A percentile compares a stretch with the other conserved stretches of the same genome.
Evolutionary conservation across 53 echinoderm and acorn worm species (phyloP).

Genomic region (Actinopyga echinites): DNA sequence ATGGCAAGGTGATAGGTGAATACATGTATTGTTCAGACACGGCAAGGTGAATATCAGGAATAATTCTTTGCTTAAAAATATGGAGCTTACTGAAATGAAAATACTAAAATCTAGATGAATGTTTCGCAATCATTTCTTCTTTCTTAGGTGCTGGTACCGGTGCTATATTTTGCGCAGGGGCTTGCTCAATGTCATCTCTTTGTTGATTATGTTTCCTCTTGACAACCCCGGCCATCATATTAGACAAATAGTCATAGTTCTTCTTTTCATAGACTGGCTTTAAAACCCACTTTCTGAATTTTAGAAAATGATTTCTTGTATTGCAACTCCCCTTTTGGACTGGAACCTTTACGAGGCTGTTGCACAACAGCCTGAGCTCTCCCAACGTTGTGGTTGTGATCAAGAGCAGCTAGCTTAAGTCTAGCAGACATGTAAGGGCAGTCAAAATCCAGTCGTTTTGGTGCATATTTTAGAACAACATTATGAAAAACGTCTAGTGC

Average conservation of each 20-base stretch:
- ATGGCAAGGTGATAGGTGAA: no score
- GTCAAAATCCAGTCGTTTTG: no score
- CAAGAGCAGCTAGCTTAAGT: no score
- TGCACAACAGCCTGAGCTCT: no score
- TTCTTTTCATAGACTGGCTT: slow-evolving; percentile 19
- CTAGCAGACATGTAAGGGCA: no score
- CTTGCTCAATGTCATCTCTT: not conserved
- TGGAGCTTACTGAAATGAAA: not conserved
- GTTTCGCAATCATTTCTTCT: not conserved
- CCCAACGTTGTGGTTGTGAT: no score
- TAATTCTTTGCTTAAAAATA: no score
- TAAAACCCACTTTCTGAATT: not conserved
- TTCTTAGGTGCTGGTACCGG: not conserved
- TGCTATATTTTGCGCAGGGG: slow-evolving; percentile 12
- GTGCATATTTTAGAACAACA: no score
- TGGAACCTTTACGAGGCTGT: no score
- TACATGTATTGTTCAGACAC: no score
- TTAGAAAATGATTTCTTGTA: not conserved
- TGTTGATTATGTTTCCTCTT: not conserved
- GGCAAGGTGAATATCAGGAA: no score
- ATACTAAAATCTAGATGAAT: slow-evolving; percentile 9
- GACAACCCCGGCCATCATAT: slow-evolving; percentile 1
- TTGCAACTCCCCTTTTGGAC: not conserved
- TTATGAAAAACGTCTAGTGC: no score
- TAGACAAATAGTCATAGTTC: not conserved